Percentiles rank a stretch among this genome's conserved stretches.
Conservation (phyloP, 1,140 invertebrate species). For the Drosophila sechellia region DNA sequence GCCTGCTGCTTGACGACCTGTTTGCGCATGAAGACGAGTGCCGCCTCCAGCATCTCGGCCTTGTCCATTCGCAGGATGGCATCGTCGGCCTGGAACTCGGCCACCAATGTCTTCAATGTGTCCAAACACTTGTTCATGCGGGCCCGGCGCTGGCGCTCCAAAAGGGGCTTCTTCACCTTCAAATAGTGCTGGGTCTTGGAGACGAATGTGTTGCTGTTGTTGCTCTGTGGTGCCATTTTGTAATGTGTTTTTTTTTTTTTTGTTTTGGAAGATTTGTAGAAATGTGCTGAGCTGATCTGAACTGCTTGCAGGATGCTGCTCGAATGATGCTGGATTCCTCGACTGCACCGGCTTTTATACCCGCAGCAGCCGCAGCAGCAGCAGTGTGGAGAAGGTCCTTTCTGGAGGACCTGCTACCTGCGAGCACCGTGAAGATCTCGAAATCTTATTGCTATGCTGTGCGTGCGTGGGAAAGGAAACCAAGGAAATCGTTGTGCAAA, state of each 20-base stretch:
- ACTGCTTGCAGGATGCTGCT: slow-evolving; percentile 75
- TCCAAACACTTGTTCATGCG: slow-evolving; percentile 97
- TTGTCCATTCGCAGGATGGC: slow-evolving; percentile 97
- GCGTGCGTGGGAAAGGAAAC: slow-evolving; percentile 78
- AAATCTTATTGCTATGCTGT: slow-evolving; percentile 58
- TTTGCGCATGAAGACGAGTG: slow-evolving; percentile 91
- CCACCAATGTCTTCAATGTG: slow-evolving; percentile 96
- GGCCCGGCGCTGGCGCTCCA: slow-evolving; percentile 96
- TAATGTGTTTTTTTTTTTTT: neutral
- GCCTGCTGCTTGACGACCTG: slow-evolving; percentile 69
- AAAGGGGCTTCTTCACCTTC: slow-evolving; percentile 97
- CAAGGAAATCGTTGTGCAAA: slow-evolving; percentile 22
- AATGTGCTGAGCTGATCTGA: slow-evolving; percentile 50
- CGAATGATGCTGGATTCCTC: slow-evolving; percentile 64
- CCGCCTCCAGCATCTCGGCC: slow-evolving; percentile 97
- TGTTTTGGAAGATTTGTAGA: slow-evolving; percentile 1
- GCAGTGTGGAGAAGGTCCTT: slow-evolving; percentile 29
- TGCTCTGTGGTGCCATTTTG: slow-evolving; percentile 71
- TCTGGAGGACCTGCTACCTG: slow-evolving; percentile 68
- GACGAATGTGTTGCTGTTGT: slow-evolving; percentile 58
- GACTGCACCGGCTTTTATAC: slow-evolving; percentile 69
- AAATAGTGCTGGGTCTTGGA: slow-evolving; percentile 95
- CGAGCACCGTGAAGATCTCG: slow-evolving; percentile 54
- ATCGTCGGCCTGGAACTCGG: slow-evolving; percentile 95
- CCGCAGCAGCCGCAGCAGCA: neutral